These are phyloP conservation scores for Atrina japonica DNA, from an alignment of 2,888 invertebrate genomes.

Conservation along the genomic window DNA sequence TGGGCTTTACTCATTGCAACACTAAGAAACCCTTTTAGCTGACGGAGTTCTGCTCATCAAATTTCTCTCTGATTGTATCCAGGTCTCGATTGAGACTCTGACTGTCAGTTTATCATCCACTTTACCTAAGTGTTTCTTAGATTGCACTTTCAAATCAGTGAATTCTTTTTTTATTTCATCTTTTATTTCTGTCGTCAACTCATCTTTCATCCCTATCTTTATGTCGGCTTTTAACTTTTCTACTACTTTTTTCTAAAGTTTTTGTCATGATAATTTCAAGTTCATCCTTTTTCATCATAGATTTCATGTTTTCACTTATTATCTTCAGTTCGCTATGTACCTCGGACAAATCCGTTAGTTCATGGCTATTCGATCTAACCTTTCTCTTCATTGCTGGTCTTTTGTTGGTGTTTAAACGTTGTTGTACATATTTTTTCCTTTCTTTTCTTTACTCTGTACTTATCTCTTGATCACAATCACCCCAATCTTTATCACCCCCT, in stretches of 20 bases:
- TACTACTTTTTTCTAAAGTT: background rate
- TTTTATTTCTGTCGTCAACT: conserved; percentile 2
- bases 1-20: background rate
- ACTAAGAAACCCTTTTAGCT: no score
- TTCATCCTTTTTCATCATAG: background rate
- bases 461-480: background rate
- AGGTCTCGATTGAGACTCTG: no score
- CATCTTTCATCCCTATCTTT: background rate
- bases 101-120: conserved; percentile 1
- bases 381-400: background rate
- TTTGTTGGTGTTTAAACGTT: background rate
- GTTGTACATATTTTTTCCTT: background rate
- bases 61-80: no score
- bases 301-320: conserved; percentile 7
- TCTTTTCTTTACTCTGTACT: background rate
- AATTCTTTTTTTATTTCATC: background rate
- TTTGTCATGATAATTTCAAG: conserved; percentile 1
- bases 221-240: background rate
- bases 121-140: background rate
- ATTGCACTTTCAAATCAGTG: background rate
- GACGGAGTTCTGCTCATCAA: no score
- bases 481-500: background rate
- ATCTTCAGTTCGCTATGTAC: background rate
- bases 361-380: conserved; percentile 1
- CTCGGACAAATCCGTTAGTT: background rate